Evolutionary conservation across 2,113 vertebrate genomes (phyloP), one percentile per base, ranked within the genome.

Genomic region (Oryzias melastigma): DNA sequence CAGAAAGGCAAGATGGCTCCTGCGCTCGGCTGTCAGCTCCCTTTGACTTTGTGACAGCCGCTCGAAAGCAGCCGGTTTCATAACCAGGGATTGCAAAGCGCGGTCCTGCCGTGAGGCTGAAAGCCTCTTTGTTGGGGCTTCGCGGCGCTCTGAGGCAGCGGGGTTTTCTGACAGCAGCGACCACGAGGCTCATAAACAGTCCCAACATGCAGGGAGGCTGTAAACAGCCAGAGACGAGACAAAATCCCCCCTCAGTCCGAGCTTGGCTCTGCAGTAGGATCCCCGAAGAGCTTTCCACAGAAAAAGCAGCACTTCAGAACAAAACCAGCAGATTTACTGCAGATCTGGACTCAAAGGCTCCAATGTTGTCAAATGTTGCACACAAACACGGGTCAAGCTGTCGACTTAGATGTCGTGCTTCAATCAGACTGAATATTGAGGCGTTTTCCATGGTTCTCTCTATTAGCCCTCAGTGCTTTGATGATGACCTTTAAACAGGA

Each of bases 161-260:
- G 61, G 48, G 41, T 47, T 20, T n/a, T 5, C 52, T 27, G 61
- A 55, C 65, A 45, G 51, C 18, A 3, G 52, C 52, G 19, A 59
- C 58, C 58, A 4, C n/a, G 24, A 57, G 70, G 55, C 53, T 75
- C 71, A 65, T 68, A 52, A 82, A 72, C 63, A 77, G 65, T 67
- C 70, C 66, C 22, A 13, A 51, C 66, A 58, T 67, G 78, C 66
- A 58, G 62, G 25, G 71, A 58, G 49, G 74, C 63, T 44, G 59
- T 71, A 42, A 78, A 73, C 58, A 73, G 62, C 24, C 68, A 62
- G 72, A 54, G 64, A 61, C 60, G 54, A 62, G 52, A 82, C 75
- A 78, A 69, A 78, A 65, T 64, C 49, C 25, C 52, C 62, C 74
- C 71, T 75, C 59, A 62, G 52, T 13, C 53, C 0, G 52, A 2